phyloP scores from a whole-genome alignment of 2,888 invertebrate genomes.

The Eristalinus sepulchralis region DNA sequence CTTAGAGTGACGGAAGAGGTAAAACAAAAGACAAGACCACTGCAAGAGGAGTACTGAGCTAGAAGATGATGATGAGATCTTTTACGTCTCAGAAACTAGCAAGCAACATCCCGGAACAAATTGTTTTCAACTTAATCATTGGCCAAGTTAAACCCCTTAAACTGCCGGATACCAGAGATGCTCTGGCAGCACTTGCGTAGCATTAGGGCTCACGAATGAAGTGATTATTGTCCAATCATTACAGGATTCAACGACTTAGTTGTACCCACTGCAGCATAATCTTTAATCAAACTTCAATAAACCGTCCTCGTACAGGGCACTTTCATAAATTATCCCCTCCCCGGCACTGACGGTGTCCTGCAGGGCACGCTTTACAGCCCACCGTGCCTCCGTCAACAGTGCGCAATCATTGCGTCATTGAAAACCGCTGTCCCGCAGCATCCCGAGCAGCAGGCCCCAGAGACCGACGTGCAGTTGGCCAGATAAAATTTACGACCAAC shows the following conservation, averaged over 20 bases:
- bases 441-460: conserved; percentile 15
- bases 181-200: neutral
- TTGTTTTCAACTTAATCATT: neutral
- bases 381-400: conserved; percentile 31
- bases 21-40: no score
- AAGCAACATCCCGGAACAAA: neutral
- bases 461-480: neutral
- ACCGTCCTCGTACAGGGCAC: neutral
- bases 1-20: no score
- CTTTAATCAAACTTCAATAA: neutral
- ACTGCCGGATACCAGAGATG: neutral
- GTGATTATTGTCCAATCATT: neutral
- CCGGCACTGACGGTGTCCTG: neutral
- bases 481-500: conserved; percentile 48
- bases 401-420: conserved; percentile 55
- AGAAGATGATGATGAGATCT: no score
- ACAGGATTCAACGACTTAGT: neutral
- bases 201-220: neutral
- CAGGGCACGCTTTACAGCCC: neutral
- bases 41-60: no score
- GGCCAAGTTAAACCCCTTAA: neutral
- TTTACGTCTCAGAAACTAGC: no score
- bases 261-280: neutral
- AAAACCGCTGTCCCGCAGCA: conserved; percentile 6
- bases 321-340: neutral